Percentiles rank a stretch among this genome's conserved stretches.
phyloP scores from a whole-genome alignment of 2,888 invertebrate genomes.

The Ellobium chinense region DNA sequence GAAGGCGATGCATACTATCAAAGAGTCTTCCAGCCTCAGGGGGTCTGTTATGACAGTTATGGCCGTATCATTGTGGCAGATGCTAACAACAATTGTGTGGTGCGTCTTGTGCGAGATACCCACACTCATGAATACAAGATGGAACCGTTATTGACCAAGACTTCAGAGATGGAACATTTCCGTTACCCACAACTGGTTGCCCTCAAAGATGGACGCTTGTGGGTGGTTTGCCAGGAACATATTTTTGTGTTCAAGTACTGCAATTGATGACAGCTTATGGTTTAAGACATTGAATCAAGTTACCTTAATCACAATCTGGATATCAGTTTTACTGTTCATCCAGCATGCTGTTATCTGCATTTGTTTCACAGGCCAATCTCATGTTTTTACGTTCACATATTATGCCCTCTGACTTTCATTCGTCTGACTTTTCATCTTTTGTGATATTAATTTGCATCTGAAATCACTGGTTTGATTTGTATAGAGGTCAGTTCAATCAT shows the following conservation, averaged over 20 bases:
- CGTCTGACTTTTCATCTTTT: no score
- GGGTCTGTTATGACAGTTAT: conserved; percentile 63
- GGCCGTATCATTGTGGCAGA: conserved; percentile 67
- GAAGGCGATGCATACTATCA: background rate
- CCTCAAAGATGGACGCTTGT: conserved; percentile 8
- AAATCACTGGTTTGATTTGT: no score
- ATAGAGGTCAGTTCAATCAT: no score
- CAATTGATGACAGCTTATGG: background rate
- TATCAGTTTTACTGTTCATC: no score
- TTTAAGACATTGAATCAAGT: background rate
- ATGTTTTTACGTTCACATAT: no score
- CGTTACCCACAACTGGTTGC: conserved; percentile 6
- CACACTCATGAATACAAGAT: background rate
- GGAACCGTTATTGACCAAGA: conserved; percentile 4
- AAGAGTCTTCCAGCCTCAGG: conserved; percentile 59
- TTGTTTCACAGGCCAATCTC: no score
- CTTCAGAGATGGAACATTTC: background rate
- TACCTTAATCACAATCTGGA: no score
- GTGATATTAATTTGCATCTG: no score
- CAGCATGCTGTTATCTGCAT: no score
- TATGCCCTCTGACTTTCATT: no score
- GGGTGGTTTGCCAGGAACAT: conserved; percentile 2
- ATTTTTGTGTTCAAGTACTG: conserved; percentile 27
- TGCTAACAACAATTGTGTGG: conserved; percentile 56
- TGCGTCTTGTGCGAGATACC: conserved; percentile 31